Base-by-base conservation (phyloP, 2,113 vertebrate genomes). In the Ciconia stormi region DNA sequence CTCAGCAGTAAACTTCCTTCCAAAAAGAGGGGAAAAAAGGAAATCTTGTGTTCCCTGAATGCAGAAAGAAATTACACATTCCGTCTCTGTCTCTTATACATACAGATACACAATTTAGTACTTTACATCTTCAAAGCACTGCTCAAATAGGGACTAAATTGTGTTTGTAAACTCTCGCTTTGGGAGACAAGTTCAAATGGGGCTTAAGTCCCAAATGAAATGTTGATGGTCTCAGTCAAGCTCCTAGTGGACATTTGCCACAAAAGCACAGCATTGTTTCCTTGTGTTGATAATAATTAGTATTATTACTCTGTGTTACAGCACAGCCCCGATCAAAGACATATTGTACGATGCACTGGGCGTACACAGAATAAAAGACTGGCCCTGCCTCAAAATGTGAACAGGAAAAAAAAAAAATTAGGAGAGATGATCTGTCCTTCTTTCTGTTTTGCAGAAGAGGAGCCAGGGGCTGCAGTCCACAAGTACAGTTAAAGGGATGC, bases 1-100 rank as follows among this genome's bases (percentile, higher is more conserved):
- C 97, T 97, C 98, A 97, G 98, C 97, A 97, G 97, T 97, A 90
- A 97, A 95, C 95, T 97, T 97, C 88, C 90, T 97, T 97, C 95
- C 95, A 92, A 96, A 98, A 97, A 88, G 87, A 97, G 86, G 97
- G 82, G 85, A 56, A 85, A 97, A 96, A 97, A 89, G 83, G 96
- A 96, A 98, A 97, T 96, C 92, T 94, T 85, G 92, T 82, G 93
- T 87, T 98, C 90, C 81, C 72, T 94, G 87, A 97, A 97, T 95
- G 92, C 95, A 90, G 86, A 94, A 95, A 95, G 96, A 94, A 98
- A 96, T 89, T 96, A 96, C 79, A 91, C 74, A 80, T 97, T 97
- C 96, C 94, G 76, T 56, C 74, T 93, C 91, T 95, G 96, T 90
- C 93, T 92, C 94, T 96, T 30, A 0, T 92, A 96, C 92, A 91